These are phyloP conservation scores for Drosophila niveifrons DNA, from an alignment of 2,888 invertebrate species.

Conservation along the genomic window DNA sequence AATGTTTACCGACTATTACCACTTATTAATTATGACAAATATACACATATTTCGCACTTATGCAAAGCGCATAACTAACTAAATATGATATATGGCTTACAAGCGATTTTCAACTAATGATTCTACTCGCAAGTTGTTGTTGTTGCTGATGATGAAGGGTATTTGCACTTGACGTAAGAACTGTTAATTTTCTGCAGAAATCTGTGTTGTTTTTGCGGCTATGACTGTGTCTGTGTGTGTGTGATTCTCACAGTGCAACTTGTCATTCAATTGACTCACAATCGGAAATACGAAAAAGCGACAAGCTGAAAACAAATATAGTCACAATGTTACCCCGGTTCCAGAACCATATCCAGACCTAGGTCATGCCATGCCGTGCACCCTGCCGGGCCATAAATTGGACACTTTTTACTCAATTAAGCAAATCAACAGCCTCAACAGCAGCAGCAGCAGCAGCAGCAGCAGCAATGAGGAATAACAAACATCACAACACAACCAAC, in stretches of 20 bases:
- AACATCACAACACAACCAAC: slow-evolving; percentile 11
- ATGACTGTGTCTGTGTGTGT: not conserved
- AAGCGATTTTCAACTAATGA: slow-evolving; percentile 18
- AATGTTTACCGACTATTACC: slow-evolving; percentile 12
- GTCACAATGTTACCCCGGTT: slow-evolving; percentile 8
- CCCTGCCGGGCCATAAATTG: slow-evolving; percentile 71
- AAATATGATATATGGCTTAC: slow-evolving; percentile 11
- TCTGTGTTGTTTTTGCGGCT: slow-evolving; percentile 16
- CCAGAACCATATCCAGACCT: slow-evolving; percentile 36
- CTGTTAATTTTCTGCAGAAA: slow-evolving; percentile 38
- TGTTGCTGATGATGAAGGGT: not conserved
- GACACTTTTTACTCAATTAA: slow-evolving; percentile 81
- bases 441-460: slow-evolving; percentile 7
- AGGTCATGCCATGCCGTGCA: slow-evolving; percentile 51
- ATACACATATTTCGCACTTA: slow-evolving; percentile 6
- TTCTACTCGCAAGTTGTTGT: not conserved
- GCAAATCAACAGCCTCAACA: slow-evolving; percentile 74
- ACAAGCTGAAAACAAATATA: not conserved
- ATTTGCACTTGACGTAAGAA: slow-evolving; percentile 46
- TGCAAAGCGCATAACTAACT: slow-evolving; percentile 11
- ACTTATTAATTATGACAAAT: slow-evolving; percentile 55
- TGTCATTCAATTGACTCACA: slow-evolving; percentile 79
- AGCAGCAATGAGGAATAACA: slow-evolving; percentile 27
- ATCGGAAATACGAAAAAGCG: slow-evolving; percentile 67
- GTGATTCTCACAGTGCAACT: slow-evolving; percentile 36